phyloP scores from a whole-genome alignment of 2,797 vertebrate species.

The Myotis vivesi region DNA sequence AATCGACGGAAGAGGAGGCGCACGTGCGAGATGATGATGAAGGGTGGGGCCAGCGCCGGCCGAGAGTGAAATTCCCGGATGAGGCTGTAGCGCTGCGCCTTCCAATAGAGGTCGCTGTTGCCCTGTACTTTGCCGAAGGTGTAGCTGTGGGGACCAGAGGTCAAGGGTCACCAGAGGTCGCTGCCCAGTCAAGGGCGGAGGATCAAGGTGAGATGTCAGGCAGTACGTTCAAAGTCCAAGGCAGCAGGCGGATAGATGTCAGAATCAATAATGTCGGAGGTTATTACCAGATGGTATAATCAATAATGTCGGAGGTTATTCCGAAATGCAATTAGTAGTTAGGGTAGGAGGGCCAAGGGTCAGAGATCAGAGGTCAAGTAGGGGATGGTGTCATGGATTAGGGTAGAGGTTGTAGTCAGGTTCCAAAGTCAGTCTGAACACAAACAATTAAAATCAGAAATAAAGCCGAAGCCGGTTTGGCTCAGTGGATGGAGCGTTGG shows the following conservation, averaged over 20 bases:
- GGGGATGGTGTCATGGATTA: neutral
- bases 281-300: neutral
- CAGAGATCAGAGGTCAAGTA: neutral
- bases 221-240: neutral
- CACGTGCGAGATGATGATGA: constrained; percentile 91
- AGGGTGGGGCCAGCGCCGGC: constrained; percentile 89
- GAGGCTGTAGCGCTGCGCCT: constrained; percentile 92
- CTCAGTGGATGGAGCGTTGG: no score
- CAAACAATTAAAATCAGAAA: neutral
- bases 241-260: neutral
- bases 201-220: neutral
- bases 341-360: neutral
- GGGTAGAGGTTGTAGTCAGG: neutral
- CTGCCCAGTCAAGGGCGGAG: neutral
- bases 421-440: neutral
- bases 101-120: constrained; percentile 92
- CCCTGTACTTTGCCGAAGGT: constrained; percentile 92
- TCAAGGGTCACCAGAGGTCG: neutral
- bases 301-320: neutral
- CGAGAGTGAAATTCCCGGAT: constrained; percentile 92
- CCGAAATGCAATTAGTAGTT: neutral
- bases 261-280: neutral
- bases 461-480: neutral
- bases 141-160: constrained; percentile 82
- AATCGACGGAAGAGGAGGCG: constrained; percentile 86